phyloP scores from a whole-genome alignment of 30 jellyfish, hydroid and myxozoan genomes.

The Aurelia sp. region DNA sequence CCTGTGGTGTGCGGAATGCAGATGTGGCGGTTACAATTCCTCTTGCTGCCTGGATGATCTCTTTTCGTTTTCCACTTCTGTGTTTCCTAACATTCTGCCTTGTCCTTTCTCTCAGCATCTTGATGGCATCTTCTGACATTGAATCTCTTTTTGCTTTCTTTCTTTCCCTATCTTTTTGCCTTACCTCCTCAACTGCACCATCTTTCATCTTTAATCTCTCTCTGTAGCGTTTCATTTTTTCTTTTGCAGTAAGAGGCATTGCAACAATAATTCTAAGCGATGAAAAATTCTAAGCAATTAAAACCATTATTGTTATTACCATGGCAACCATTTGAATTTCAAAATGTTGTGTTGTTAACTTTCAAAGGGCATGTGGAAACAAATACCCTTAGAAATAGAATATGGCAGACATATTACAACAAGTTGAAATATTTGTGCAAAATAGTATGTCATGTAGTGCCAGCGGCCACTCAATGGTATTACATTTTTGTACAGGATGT shows the following conservation, averaged over 20 bases:
- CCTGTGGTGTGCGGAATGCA: constrained; percentile 11
- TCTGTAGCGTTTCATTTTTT: constrained; percentile 11
- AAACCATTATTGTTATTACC: constrained; percentile 8
- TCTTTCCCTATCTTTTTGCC: constrained; percentile 7
- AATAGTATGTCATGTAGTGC: background rate
- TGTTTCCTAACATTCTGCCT: constrained; percentile 13
- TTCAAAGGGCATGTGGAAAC: constrained; percentile 1
- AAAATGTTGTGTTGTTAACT: constrained; percentile 13
- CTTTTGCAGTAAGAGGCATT: constrained; percentile 17
- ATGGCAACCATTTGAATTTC: constrained; percentile 6
- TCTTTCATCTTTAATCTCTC: constrained; percentile 6
- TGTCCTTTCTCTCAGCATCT: constrained; percentile 15
- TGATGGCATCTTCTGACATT: constrained; percentile 14
- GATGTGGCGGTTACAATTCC: constrained; percentile 13
- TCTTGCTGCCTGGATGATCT: constrained; percentile 5
- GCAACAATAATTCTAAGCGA: background rate
- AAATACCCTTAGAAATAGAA: constrained; percentile 6
- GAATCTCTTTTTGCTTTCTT: constrained; percentile 1
- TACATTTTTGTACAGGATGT: background rate
- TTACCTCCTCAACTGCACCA: constrained; percentile 13
- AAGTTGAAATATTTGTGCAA: background rate
- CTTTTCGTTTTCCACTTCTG: background rate
- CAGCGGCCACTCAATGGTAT: background rate
- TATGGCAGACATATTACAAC: constrained; percentile 11
- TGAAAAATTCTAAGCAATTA: background rate